Conservation (phyloP, 2,797 vertebrate species). For the Pygocentrus nattereri region DNA sequence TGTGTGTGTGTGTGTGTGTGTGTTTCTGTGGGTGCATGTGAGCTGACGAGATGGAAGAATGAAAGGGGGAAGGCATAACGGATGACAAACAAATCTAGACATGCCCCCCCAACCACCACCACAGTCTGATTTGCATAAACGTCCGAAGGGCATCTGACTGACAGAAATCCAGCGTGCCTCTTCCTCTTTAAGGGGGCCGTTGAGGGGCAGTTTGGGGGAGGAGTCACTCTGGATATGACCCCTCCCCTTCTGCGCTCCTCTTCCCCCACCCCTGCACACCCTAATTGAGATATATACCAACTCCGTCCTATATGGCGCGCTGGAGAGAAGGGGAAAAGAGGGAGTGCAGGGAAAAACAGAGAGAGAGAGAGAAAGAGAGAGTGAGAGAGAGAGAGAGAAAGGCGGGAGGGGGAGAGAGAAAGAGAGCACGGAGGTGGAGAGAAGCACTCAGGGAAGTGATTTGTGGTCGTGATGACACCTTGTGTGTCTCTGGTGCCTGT, state of each 20-base stretch:
- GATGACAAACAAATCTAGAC: constrained; percentile 72
- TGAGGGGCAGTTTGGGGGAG: constrained; percentile 54
- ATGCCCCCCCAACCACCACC: constrained; percentile 55
- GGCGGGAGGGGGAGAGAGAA: constrained; percentile 10
- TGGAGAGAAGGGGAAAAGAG: constrained; percentile 41
- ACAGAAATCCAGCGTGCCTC: constrained; percentile 55
- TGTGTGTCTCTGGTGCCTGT: constrained; percentile 74
- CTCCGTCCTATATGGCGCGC: constrained; percentile 57
- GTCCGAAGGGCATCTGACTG: constrained; percentile 60
- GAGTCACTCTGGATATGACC: constrained; percentile 49
- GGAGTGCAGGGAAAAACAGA: constrained; percentile 34
- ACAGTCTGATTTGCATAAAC: constrained; percentile 69
- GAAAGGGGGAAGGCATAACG: constrained; percentile 63
- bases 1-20: constrained; percentile 30
- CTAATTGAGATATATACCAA: constrained; percentile 78
- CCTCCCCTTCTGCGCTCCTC: constrained; percentile 49
- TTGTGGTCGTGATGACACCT: constrained; percentile 85
- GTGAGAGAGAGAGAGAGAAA: constrained; percentile 22
- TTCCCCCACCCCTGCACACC: constrained; percentile 61
- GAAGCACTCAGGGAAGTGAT: constrained; percentile 72
- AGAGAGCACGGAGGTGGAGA: constrained; percentile 21
- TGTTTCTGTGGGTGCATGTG: constrained; percentile 36
- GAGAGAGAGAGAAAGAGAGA: constrained; percentile 3
- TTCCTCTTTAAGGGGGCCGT: constrained; percentile 66
- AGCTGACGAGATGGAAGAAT: constrained; percentile 52